phyloP scores from a whole-genome alignment of 2,113 vertebrate species.

The Boulengeromyrus knoepffleri region DNA sequence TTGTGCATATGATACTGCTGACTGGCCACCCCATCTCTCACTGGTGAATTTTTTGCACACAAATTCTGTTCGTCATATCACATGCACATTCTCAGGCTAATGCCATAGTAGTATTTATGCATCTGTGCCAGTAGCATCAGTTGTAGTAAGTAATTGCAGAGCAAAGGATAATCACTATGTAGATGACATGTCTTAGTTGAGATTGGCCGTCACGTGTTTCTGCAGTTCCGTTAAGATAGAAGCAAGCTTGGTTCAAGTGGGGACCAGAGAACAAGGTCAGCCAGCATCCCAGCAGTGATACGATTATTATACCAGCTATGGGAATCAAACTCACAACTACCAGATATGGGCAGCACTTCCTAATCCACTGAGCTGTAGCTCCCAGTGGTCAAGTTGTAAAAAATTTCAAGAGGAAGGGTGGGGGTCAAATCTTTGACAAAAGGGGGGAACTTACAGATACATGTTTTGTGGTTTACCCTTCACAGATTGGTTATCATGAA shows the following conservation, averaged over 20 bases:
- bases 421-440: neutral
- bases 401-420: neutral
- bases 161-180: neutral
- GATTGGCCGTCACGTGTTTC: neutral
- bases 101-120: neutral
- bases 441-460: neutral
- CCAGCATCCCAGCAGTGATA: neutral
- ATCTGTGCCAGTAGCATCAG: neutral
- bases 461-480: neutral
- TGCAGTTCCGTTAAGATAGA: neutral
- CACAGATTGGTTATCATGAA: neutral
- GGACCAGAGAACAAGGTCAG: neutral
- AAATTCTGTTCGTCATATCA: neutral
- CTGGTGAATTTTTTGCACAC: neutral
- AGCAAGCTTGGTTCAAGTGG: neutral
- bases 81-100: neutral
- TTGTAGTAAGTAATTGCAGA: neutral
- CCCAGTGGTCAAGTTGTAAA: neutral
- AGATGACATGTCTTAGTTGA: neutral
- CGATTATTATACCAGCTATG: neutral
- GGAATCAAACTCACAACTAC: neutral
- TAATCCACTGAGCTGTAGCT: neutral
- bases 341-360: neutral
- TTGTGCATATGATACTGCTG: neutral
- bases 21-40: neutral